A percentile compares a stretch with the other conserved stretches of the same genome.
Conservation (phyloP, 2,797 vertebrate genomes). For the Typhlichthys eigenmanni region DNA sequence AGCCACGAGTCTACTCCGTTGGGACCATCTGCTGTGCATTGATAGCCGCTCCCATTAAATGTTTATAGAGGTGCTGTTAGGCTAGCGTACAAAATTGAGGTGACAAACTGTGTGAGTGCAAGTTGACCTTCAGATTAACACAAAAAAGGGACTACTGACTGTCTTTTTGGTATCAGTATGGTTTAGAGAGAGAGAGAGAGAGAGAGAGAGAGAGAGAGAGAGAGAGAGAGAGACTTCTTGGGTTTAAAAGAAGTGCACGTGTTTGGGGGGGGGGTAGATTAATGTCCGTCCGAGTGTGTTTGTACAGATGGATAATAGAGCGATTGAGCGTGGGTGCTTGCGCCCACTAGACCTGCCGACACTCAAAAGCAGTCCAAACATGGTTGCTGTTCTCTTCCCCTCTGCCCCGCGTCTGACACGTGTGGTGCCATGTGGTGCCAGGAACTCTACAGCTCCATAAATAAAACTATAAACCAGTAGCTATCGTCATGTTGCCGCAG, state of each 20-base stretch:
- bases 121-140: conserved; percentile 67
- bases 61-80: conserved; percentile 58
- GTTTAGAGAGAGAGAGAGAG: conserved; percentile 7
- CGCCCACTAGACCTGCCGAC: too few species aligned
- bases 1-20: conserved; percentile 30
- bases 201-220: not conserved
- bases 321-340: too few species aligned
- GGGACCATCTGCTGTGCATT: conserved; percentile 68
- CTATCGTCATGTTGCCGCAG: too few species aligned
- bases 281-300: not conserved
- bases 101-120: conserved; percentile 52
- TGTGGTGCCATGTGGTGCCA: too few species aligned
- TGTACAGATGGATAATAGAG: too few species aligned
- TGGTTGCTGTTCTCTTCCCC: too few species aligned
- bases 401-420: too few species aligned
- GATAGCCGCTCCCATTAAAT: conserved; percentile 75
- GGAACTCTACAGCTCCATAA: too few species aligned
- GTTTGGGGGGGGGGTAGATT: not conserved
- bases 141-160: conserved; percentile 48
- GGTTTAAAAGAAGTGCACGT: not conserved
- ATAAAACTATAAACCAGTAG: too few species aligned
- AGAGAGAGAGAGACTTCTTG: too few species aligned
- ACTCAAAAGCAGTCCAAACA: too few species aligned
- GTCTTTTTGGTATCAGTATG: conserved; percentile 30
- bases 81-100: conserved; percentile 53